Base-by-base conservation (phyloP, 2,797 vertebrate genomes). In the Anomalospiza imberbis region DNA sequence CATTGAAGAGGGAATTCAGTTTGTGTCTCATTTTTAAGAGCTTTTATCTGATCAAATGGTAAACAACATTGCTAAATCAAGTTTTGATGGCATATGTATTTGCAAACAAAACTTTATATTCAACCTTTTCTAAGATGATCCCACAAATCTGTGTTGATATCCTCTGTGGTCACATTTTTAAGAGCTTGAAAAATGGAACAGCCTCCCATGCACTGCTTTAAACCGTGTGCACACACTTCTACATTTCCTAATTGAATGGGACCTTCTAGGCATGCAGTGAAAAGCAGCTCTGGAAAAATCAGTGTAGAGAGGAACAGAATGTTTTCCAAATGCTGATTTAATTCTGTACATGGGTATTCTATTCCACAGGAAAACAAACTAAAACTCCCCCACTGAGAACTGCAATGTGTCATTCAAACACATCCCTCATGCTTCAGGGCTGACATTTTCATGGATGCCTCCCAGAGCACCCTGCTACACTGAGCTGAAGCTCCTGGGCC, bases 31-130 rank as follows among this genome's bases (percentile, higher is more conserved):
- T 89, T 93, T 95, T 94, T 91, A 94, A 93, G 71, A 91, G 77
- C 89, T 96, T 95, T 96, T 94, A 96, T 96, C 85, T 73, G 63
- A 96, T 96, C 85, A 96, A 96, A 96, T 96, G 95, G 93, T 96
- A 96, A 97, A 91, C 63, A 93, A 88, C 77, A 78, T 36, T 67
- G 77, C 47, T 76, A 95, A 97, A 96, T 95, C 85, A 91, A 85
- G 74, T 96, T 96, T 96, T 61, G 85, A 71, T 81, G 77, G 88
- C 77, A 79, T 90, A 90, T 74, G 57, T 87, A 94, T 96, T 94
- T 95, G 88, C 95, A 95, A 96, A 96, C 94, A 90, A 84, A 96
- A 93, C 74, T 93, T 94, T 85, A 77, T 91, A 95, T 94, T 94
- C 95, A 90, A 63, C 83, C 60, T 91, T 88, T 93, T 87, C 92